Conservation (phyloP, 1,140 invertebrate genomes). For the Temnothorax nylanderi region DNA sequence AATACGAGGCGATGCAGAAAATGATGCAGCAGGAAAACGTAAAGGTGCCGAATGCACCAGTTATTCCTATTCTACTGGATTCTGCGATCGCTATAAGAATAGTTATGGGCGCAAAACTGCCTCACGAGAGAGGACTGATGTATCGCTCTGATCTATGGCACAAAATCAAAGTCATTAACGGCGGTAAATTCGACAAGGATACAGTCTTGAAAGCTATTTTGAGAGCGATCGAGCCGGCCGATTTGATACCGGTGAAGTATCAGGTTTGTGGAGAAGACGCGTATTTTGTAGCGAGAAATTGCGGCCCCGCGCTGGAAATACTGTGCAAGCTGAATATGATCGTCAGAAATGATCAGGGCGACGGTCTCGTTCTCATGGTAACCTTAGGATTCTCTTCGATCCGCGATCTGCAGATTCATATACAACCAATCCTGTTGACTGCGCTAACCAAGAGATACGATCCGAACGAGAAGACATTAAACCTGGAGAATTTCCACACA, state of each 20-base stretch:
- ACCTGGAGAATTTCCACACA: constrained; percentile 83
- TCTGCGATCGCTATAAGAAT: constrained; percentile 75
- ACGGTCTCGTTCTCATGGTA: constrained; percentile 82
- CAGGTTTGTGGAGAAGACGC: constrained; percentile 78
- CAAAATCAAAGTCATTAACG: constrained; percentile 77
- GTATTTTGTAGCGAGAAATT: constrained; percentile 85
- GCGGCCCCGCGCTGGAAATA: constrained; percentile 84
- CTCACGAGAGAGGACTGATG: constrained; percentile 79
- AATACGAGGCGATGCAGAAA: background rate
- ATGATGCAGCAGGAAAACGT: constrained; percentile 10
- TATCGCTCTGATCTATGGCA: constrained; percentile 81
- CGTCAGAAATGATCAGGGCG: constrained; percentile 79
- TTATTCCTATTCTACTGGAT: constrained; percentile 73
- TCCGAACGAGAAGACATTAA: constrained; percentile 76
- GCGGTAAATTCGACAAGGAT: constrained; percentile 81
- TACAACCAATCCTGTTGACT: constrained; percentile 82
- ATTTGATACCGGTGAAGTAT: constrained; percentile 86
- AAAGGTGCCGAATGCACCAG: constrained; percentile 40
- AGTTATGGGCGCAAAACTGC: constrained; percentile 76
- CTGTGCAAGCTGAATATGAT: constrained; percentile 84
- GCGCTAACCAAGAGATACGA: constrained; percentile 82
- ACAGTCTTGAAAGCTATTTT: constrained; percentile 84
- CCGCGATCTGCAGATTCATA: constrained; percentile 84
- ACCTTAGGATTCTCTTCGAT: constrained; percentile 84
- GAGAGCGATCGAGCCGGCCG: constrained; percentile 83